These are phyloP conservation scores for Paelopatides confundens DNA, from an alignment of 53 echinoderm and acorn worm genomes.

Conservation along the genomic window DNA sequence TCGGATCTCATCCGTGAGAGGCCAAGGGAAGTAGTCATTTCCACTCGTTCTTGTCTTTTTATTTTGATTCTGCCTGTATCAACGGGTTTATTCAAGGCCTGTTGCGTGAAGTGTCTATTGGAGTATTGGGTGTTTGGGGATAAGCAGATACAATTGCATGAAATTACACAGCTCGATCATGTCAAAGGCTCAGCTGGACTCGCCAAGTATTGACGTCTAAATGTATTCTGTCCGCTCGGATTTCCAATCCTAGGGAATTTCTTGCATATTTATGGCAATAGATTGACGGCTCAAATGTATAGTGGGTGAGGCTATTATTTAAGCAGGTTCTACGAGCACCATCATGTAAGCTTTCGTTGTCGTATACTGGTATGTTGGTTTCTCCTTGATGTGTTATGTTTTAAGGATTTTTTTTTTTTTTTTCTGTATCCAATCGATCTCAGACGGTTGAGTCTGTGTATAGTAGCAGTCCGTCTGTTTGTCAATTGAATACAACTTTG, in stretches of 20 bases:
- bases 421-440: too few species aligned
- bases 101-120: neutral
- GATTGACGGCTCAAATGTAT: neutral
- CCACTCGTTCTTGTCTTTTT: neutral
- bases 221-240: neutral
- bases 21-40: neutral
- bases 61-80: neutral
- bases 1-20: neutral
- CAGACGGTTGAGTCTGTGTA: too few species aligned
- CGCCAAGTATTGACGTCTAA: too few species aligned
- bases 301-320: neutral
- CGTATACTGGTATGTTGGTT: too few species aligned
- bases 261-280: neutral
- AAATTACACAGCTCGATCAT: neutral
- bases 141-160: neutral
- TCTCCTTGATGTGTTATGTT: too few species aligned
- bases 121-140: neutral
- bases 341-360: too few species aligned
- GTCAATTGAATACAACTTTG: too few species aligned
- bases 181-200: neutral
- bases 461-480: too few species aligned
- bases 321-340: too few species aligned
- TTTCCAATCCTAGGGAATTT: neutral
- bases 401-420: too few species aligned
- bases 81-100: slow-evolving; percentile 2